These are phyloP conservation scores for Leptosomus discolor DNA, from an alignment of 2,113 vertebrate genomes.

Conservation along the genomic window DNA sequence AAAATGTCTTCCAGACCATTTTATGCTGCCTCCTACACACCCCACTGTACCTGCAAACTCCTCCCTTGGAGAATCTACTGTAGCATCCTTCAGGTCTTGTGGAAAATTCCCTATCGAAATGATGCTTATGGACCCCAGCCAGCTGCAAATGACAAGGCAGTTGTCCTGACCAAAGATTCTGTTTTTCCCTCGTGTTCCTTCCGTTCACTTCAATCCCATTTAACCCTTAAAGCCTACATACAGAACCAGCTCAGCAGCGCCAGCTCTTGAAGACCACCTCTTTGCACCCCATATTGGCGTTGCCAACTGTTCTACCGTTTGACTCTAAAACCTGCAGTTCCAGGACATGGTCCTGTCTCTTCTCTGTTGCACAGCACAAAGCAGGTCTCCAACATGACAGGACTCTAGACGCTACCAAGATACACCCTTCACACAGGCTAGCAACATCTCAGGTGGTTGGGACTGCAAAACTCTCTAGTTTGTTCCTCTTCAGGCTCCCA, in stretches of 20 bases:
- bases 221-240: not conserved
- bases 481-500: not conserved
- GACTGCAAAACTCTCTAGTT: not conserved
- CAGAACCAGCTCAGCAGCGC: not conserved
- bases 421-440: accelerated
- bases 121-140: not conserved
- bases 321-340: not conserved
- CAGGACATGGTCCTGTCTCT: not conserved
- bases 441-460: not conserved
- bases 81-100: not conserved
- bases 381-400: not conserved
- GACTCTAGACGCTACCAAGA: not conserved
- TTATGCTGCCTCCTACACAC: not conserved
- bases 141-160: not conserved
- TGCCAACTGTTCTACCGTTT: no score
- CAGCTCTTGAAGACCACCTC: not conserved
- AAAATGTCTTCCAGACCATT: not conserved
- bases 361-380: not conserved
- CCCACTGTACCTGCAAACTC: no score
- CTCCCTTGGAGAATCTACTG: not conserved
- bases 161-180: not conserved
- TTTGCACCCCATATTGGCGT: accelerated
- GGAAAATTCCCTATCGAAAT: not conserved
- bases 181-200: not conserved
- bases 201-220: not conserved